phyloP scores from a whole-genome alignment of 37 sponge, comb jelly and placozoan genomes.

The Dysidea cf. avara region DNA sequence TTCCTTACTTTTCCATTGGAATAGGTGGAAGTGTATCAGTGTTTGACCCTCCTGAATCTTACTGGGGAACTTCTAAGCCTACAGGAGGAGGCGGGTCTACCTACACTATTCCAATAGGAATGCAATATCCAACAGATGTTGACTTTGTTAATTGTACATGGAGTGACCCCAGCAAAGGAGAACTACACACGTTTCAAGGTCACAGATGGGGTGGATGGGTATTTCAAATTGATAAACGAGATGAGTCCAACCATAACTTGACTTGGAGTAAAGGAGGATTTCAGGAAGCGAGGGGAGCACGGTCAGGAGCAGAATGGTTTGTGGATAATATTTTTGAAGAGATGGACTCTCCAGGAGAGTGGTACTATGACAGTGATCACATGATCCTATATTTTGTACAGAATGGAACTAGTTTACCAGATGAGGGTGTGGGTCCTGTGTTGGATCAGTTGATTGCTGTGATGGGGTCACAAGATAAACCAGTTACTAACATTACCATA shows the following conservation, averaged over 20 bases:
- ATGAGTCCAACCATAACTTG: conserved; percentile 7
- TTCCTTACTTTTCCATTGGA: conserved; percentile 44
- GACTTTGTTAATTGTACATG: conserved; percentile 29
- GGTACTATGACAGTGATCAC: conserved; percentile 34
- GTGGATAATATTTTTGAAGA: conserved; percentile 66
- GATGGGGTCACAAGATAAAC: conserved; percentile 11
- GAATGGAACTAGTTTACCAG: conserved; percentile 27
- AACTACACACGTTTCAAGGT: conserved; percentile 47
- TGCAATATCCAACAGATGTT: conserved; percentile 28
- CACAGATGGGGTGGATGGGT: conserved; percentile 48
- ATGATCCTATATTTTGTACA: conserved; percentile 41
- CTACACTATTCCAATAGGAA: conserved; percentile 24
- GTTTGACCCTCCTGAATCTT: conserved; percentile 68
- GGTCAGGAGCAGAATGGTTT: conserved; percentile 38
- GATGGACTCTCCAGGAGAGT: conserved; percentile 60
- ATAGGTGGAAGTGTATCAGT: conserved; percentile 42
- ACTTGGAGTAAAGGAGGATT: conserved; percentile 43
- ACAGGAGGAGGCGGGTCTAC: conserved; percentile 38
- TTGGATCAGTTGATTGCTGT: conserved; percentile 7
- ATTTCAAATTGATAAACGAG: conserved; percentile 26
- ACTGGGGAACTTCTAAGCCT: conserved; percentile 49
- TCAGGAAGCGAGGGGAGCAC: conserved; percentile 54
- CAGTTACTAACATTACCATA: conserved; percentile 23
- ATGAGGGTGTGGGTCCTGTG: conserved; percentile 32
- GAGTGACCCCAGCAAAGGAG: conserved; percentile 37